Percentiles rank a stretch among this genome's conserved stretches.
Evolutionary conservation across 2,888 invertebrate species (phyloP).

Genomic region (Drosophila anomalipes): DNA sequence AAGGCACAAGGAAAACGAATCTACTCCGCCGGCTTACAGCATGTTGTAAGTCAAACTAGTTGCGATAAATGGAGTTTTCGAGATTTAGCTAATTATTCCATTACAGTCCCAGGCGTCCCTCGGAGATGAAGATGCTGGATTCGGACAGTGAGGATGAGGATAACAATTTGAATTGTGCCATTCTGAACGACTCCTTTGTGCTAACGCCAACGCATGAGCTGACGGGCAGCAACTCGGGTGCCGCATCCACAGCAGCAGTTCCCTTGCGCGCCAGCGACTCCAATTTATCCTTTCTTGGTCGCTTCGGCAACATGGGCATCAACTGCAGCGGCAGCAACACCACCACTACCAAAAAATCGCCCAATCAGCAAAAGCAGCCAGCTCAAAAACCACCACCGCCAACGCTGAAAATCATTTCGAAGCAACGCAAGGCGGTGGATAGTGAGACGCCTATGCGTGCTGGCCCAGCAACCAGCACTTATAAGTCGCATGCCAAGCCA

Average conservation of each 20-base stretch:
- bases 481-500: slow-evolving; percentile 28
- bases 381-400: slow-evolving; percentile 44
- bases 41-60: slow-evolving; percentile 61
- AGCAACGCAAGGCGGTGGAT: slow-evolving; percentile 49
- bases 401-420: slow-evolving; percentile 39
- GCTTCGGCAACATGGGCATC: slow-evolving; percentile 80
- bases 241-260: slow-evolving; percentile 37
- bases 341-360: slow-evolving; percentile 14
- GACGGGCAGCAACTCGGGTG: slow-evolving; percentile 42
- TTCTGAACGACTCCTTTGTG: slow-evolving; percentile 84
- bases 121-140: slow-evolving; percentile 82
- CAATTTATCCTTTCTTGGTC: slow-evolving; percentile 74
- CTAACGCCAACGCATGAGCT: slow-evolving; percentile 77
- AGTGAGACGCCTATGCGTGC: slow-evolving; percentile 72
- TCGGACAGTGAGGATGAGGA: slow-evolving; percentile 83
- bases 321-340: slow-evolving; percentile 50
- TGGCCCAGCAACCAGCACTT: not conserved
- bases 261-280: slow-evolving; percentile 45
- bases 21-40: slow-evolving; percentile 5
- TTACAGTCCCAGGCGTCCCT: slow-evolving; percentile 81
- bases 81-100: not conserved
- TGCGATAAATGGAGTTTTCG: not conserved
- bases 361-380: slow-evolving; percentile 21
- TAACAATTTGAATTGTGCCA: slow-evolving; percentile 83
- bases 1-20: slow-evolving; percentile 8